Base-by-base conservation (phyloP, 1,140 invertebrate genomes). In the Eriosoma lanigerum region DNA sequence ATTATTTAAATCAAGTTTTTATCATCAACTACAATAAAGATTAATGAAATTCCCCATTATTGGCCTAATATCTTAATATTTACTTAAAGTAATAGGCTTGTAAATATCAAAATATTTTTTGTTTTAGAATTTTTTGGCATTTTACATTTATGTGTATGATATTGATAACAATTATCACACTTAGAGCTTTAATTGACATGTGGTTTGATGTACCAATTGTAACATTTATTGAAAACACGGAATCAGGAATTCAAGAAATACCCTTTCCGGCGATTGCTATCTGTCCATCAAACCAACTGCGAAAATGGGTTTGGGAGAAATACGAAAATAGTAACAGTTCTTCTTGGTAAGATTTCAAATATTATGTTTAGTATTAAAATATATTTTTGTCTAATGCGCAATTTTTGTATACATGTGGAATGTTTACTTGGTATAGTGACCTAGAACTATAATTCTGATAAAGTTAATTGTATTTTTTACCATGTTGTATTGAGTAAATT, bases 161-260 rank as follows among this genome's bases (percentile, higher is more conserved):
- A 21, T 29, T n/a, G 3, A 29, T 54, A 10, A 21, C 70, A 1
- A n/a, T n/a, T 29, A 2, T 3, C 0, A n/a, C 19, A 12, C 3
- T 73, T 9, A 52, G 5, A 19, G 8, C 0, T 6, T 32, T 73
- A 12, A 54, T 54, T 5, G 8, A 38, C 19, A 0, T 73, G 52
- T 54, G 70, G 48, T 19, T 73, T n/a, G 10, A 73, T 8, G 52
- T 15, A 15, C 70, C 70, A n/a, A 52, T 48, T 19, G 26, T 73
- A 5, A 73, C 54, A 5, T 73, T 29, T 3, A 38, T 54, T 54
- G 70, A 73, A 19, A 73, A 73, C 5, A 73, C 70, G 29, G 70
- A 73, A 73, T 54, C 70, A n/a, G 8, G 48, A 10, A 73, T 73
- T 52, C 46, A n/a, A 5, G 70, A 54, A 32, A 73, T 73, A 54